phyloP scores from a whole-genome alignment of 2,113 vertebrate species.

The Baryphthengus martii region DNA sequence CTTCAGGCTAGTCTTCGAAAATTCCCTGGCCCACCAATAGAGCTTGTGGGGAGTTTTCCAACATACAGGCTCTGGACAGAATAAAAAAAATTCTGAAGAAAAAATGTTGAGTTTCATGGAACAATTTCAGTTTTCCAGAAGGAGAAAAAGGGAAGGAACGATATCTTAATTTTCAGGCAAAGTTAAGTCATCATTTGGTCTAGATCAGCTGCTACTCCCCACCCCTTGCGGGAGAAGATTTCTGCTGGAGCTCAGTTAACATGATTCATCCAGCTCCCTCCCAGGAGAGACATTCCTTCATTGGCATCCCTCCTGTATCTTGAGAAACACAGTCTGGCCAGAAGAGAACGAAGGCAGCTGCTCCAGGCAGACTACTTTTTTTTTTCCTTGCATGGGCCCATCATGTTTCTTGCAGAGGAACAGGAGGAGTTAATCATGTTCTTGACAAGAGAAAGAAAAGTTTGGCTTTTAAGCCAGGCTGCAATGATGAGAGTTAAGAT shows the following conservation, averaged over 20 bases:
- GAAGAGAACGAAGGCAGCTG: conserved; percentile 6
- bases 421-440: conserved; percentile 12
- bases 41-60: neutral
- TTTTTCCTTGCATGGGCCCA: neutral
- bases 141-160: neutral
- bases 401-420: neutral
- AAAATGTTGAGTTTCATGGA: neutral
- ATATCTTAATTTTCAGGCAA: neutral
- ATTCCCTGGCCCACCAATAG: conserved; percentile 9
- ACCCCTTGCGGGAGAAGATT: neutral
- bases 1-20: neutral
- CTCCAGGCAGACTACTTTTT: neutral
- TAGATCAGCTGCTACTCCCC: conserved; percentile 34
- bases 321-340: neutral
- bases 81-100: neutral
- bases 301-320: conserved; percentile 37
- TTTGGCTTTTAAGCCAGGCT: neutral
- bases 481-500: neutral
- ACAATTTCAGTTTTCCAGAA: neutral
- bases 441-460: neutral
- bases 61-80: neutral
- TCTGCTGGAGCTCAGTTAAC: neutral
- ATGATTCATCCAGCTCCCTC: neutral
- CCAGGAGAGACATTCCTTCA: conserved; percentile 9
- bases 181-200: conserved; percentile 25